A percentile compares a stretch with the other conserved stretches of the same genome.
Conservation (phyloP, 92 coral and sea anemone species). For the Isaurus tuberculatus region DNA sequence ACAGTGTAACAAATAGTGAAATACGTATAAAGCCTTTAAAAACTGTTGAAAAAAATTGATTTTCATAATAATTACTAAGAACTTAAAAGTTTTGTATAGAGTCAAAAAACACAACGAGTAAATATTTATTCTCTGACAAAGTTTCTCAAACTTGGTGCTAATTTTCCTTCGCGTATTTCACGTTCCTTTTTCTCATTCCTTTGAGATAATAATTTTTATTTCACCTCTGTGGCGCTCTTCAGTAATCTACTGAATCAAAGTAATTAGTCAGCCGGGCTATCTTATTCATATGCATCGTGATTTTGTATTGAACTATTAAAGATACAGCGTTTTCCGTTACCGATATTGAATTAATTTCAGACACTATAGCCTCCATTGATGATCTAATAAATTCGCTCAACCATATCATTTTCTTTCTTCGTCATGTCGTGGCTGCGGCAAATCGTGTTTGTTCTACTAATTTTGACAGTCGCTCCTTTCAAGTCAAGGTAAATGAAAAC, state of each 20-base stretch:
- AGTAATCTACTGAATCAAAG: neutral
- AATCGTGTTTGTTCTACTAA: constrained; percentile 35
- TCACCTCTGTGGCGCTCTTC: neutral
- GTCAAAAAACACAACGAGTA: too few species aligned
- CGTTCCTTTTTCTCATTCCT: too few species aligned
- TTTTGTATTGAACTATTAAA: constrained; percentile 13
- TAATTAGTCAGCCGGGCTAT: neutral
- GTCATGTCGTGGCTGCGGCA: constrained; percentile 33
- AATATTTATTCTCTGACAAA: too few species aligned
- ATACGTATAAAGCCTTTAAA: too few species aligned
- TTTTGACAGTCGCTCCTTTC: constrained; percentile 27
- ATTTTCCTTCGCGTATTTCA: too few species aligned
- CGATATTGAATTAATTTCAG: constrained; percentile 50
- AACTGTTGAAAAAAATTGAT: too few species aligned
- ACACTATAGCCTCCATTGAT: constrained; percentile 36
- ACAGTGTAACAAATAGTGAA: too few species aligned
- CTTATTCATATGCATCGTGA: neutral
- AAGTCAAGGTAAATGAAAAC: constrained; percentile 30
- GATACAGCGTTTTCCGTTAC: constrained; percentile 2
- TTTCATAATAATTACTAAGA: too few species aligned
- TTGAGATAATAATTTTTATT: too few species aligned
- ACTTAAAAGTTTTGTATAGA: too few species aligned
- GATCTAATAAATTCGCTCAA: constrained; percentile 25
- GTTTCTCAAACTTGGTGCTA: too few species aligned
- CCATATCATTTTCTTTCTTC: constrained; percentile 37